These are phyloP conservation scores for Trichogramma evanescens DNA, from an alignment of 2,888 invertebrate species.

Conservation along the genomic window DNA sequence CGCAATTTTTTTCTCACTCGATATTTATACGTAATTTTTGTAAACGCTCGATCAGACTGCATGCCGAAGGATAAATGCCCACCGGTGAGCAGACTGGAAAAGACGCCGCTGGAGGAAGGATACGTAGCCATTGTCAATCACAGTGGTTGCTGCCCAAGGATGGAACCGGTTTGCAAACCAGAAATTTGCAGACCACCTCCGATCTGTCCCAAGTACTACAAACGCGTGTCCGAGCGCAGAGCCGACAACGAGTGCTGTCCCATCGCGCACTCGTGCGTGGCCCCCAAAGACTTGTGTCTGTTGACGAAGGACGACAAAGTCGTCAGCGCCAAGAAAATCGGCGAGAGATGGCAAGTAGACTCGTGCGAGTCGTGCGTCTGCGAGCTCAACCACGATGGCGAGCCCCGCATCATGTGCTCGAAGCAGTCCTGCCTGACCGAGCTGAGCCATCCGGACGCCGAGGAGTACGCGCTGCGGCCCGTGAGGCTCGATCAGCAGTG, in stretches of 20 bases:
- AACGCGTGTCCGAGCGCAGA: constrained; percentile 33
- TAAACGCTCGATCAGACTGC: constrained; percentile 54
- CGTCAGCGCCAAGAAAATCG: constrained; percentile 32
- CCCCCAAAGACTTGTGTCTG: constrained; percentile 61
- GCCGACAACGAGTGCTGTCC: constrained; percentile 58
- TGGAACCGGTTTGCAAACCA: constrained; percentile 55
- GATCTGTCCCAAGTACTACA: constrained; percentile 56
- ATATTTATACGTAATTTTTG: background rate
- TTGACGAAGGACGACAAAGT: constrained; percentile 47
- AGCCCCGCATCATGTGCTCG: constrained; percentile 48
- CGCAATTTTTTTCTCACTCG: background rate
- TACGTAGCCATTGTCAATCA: constrained; percentile 54
- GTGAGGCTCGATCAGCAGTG: constrained; percentile 55
- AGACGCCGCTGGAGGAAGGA: constrained; percentile 55
- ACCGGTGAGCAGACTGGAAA: constrained; percentile 45
- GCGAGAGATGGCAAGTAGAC: constrained; percentile 63
- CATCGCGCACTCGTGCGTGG: constrained; percentile 53
- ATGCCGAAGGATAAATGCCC: constrained; percentile 63
- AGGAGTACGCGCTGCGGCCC: constrained; percentile 54
- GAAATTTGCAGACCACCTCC: constrained; percentile 59
- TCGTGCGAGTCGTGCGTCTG: constrained; percentile 64
- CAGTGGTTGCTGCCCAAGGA: constrained; percentile 67
- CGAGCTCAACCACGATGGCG: constrained; percentile 38
- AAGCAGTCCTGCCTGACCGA: constrained; percentile 51
- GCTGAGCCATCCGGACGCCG: constrained; percentile 45